These are phyloP conservation scores for Pygocentrus nattereri DNA, from an alignment of 2,797 vertebrate genomes.

Conservation along the genomic window DNA sequence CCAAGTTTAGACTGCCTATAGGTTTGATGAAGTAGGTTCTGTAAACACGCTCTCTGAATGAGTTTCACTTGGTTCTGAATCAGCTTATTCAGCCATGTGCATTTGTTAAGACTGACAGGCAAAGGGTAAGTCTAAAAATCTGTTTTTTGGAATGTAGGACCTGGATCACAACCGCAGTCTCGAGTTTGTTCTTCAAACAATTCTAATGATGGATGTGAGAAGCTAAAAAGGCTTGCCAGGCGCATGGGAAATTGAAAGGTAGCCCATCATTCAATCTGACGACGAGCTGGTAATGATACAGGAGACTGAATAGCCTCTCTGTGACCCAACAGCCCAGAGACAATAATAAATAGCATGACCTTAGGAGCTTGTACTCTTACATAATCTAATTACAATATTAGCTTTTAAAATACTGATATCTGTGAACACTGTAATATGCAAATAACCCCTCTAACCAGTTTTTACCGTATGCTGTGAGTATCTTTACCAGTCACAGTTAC, in stretches of 20 bases:
- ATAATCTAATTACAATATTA: background rate
- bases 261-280: constrained; percentile 41
- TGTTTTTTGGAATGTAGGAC: background rate
- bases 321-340: constrained; percentile 8
- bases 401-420: background rate
- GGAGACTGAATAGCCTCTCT: background rate
- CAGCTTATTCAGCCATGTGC: background rate
- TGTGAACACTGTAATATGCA: background rate
- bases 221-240: constrained; percentile 17
- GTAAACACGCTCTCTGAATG: constrained; percentile 21
- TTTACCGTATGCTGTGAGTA: background rate
- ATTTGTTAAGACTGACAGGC: background rate
- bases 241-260: constrained; percentile 47
- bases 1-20: constrained; percentile 29
- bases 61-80: background rate
- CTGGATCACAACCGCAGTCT: background rate
- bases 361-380: constrained; percentile 14
- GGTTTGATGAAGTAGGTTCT: constrained; percentile 49
- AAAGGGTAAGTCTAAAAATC: background rate
- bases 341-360: constrained; percentile 10
- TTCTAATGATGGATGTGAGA: constrained; percentile 31
- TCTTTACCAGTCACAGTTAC: background rate
- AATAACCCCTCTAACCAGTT: background rate
- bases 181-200: constrained; percentile 11
- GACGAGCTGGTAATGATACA: constrained; percentile 29